Conservation (phyloP, 2,888 invertebrate species). For the Plebejus argus region DNA sequence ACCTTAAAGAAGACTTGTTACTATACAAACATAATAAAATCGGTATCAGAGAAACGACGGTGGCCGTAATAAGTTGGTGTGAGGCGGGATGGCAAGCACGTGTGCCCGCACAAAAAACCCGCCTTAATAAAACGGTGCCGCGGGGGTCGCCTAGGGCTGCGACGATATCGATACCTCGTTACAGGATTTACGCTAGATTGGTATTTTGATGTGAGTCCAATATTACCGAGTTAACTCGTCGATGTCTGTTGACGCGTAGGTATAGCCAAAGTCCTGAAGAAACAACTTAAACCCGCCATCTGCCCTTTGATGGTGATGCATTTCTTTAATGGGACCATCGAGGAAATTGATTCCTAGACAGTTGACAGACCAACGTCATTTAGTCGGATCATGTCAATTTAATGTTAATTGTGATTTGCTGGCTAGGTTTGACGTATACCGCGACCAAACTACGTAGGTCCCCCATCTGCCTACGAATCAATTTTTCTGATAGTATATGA, state of each 20-base stretch:
- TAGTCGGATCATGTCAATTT: too few species aligned
- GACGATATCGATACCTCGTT: slow-evolving; percentile 35
- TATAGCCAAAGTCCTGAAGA: not conserved
- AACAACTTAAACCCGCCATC: too few species aligned
- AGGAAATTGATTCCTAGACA: too few species aligned
- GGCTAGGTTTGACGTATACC: too few species aligned
- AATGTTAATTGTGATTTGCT: too few species aligned
- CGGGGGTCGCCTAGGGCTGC: slow-evolving; percentile 63
- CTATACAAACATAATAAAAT: slow-evolving; percentile 3
- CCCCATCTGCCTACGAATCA: too few species aligned
- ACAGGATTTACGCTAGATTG: slow-evolving; percentile 7
- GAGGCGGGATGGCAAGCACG: slow-evolving; percentile 66
- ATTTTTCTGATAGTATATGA: too few species aligned
- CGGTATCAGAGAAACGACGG: slow-evolving; percentile 23
- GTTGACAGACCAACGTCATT: too few species aligned
- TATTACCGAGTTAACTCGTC: not conserved
- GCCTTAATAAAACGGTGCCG: slow-evolving; percentile 76
- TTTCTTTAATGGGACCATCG: too few species aligned
- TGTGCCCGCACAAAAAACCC: slow-evolving; percentile 76
- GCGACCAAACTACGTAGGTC: too few species aligned
- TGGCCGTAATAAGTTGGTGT: slow-evolving; percentile 32
- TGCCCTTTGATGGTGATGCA: too few species aligned
- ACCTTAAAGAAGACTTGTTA: not conserved
- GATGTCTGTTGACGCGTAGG: not conserved
- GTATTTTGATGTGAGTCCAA: not conserved